phyloP scores from a whole-genome alignment of 1,140 invertebrate species.

The Drosophila seguyi region DNA sequence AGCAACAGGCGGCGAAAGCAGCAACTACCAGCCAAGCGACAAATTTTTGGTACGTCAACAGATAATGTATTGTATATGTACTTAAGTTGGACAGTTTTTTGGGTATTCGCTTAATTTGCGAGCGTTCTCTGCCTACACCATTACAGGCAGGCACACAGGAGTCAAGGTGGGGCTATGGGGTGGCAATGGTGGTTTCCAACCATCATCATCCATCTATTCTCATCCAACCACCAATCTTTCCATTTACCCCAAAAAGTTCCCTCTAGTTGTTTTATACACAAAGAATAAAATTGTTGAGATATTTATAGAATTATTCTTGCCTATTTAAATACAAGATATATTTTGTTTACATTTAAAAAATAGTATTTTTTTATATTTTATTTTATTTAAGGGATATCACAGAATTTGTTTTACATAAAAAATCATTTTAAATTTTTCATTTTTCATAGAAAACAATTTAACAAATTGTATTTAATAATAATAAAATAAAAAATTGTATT shows the following conservation, averaged over 20 bases:
- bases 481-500: too few species aligned
- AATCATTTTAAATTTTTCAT: too few species aligned
- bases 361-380: too few species aligned
- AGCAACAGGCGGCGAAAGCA: conserved; percentile 45
- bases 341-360: too few species aligned
- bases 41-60: conserved; percentile 75
- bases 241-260: not conserved
- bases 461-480: too few species aligned
- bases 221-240: conserved; percentile 10
- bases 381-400: too few species aligned
- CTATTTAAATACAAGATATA: not conserved
- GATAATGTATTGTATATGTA: conserved; percentile 74
- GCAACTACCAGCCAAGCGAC: conserved; percentile 52
- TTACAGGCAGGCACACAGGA: conserved; percentile 8
- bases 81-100: conserved; percentile 34
- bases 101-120: conserved; percentile 44
- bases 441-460: too few species aligned
- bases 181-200: not conserved
- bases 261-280: not conserved
- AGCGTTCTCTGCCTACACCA: conserved; percentile 22
- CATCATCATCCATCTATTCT: conserved; percentile 25
- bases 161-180: not conserved
- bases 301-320: not conserved
- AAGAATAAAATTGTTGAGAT: not conserved
- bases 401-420: too few species aligned